These are phyloP conservation scores for Habrosyne pyritoides DNA, from an alignment of 2,888 invertebrate genomes.

Conservation along the genomic window DNA sequence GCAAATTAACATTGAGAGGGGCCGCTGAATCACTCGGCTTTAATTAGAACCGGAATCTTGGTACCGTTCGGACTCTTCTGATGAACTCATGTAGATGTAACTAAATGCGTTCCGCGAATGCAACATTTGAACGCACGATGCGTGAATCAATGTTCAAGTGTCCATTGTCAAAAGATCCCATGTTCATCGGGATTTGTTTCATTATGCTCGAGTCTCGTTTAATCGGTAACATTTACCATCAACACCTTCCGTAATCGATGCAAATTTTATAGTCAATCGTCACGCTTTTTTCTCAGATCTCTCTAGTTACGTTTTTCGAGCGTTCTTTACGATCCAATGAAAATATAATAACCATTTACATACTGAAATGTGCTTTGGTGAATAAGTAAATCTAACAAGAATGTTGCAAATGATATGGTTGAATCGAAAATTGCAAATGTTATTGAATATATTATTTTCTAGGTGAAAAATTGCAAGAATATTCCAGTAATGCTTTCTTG, in stretches of 20 bases:
- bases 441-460: constrained; percentile 33
- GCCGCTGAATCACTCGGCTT: constrained; percentile 67
- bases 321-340: constrained; percentile 12
- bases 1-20: constrained; percentile 61
- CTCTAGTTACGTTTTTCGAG: constrained; percentile 33
- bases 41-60: constrained; percentile 74
- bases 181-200: constrained; percentile 24
- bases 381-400: background rate
- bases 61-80: constrained; percentile 65
- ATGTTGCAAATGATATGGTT: constrained; percentile 10
- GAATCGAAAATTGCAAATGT: constrained; percentile 29
- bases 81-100: constrained; percentile 52
- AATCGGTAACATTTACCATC: constrained; percentile 30
- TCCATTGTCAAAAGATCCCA: constrained; percentile 37
- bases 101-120: constrained; percentile 69
- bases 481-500: constrained; percentile 65
- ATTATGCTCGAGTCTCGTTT: constrained; percentile 31
- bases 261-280: constrained; percentile 46
- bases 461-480: constrained; percentile 41
- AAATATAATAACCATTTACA: background rate
- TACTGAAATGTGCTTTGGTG: background rate
- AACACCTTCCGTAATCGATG: constrained; percentile 50
- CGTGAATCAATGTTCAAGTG: constrained; percentile 52
- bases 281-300: constrained; percentile 49
- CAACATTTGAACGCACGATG: constrained; percentile 50